A percentile compares a stretch with the other conserved stretches of the same genome.
These are phyloP conservation scores for Mionectes macconnelli DNA, from an alignment of 2,113 vertebrate genomes.

Conservation along the genomic window DNA sequence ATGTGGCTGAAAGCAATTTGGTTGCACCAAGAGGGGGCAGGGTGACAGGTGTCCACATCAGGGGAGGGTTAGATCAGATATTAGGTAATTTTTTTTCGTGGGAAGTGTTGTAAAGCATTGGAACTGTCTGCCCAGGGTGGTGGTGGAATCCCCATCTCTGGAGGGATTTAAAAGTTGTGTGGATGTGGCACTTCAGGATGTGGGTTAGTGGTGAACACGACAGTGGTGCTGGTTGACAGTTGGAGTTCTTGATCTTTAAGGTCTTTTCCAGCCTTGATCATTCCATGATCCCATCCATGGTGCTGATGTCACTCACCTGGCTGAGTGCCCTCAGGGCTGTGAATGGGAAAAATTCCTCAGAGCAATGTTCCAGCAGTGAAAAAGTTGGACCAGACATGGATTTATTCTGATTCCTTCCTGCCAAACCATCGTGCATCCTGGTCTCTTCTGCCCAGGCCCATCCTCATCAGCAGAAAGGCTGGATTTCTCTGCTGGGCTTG, in stretches of 20 bases:
- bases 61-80: accelerated
- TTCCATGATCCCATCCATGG: background rate
- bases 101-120: background rate
- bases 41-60: accelerated
- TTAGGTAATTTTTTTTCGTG: accelerated
- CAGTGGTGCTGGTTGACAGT: background rate
- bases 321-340: background rate
- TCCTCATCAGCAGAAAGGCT: background rate
- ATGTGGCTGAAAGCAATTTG: background rate
- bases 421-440: accelerated
- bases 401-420: background rate
- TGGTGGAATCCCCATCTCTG: background rate
- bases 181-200: background rate
- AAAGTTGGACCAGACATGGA: accelerated
- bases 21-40: background rate
- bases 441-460: accelerated
- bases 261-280: accelerated
- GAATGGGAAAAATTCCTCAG: accelerated
- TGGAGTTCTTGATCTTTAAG: background rate
- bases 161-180: background rate
- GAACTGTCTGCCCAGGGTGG: background rate
- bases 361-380: accelerated
- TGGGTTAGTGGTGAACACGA: accelerated
- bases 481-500: background rate
- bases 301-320: accelerated